Base-by-base conservation (phyloP, 2,888 invertebrate genomes). In the Mesorhabditis sp. region DNA sequence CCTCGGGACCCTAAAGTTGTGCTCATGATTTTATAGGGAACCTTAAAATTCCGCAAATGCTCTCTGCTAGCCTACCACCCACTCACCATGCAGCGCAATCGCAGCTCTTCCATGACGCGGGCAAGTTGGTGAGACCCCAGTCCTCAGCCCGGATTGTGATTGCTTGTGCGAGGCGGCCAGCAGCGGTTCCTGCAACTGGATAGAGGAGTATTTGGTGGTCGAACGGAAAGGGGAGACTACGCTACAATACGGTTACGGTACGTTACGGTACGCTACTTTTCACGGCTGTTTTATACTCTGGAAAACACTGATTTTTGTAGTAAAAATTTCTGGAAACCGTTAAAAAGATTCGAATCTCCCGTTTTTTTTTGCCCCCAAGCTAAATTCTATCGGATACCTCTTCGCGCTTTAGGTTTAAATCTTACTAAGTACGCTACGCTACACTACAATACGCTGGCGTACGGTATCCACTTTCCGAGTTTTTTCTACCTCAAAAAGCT, bases 81-180 rank as follows among this genome's bases (percentile, higher is more conserved):
- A 70, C 67, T 69, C 70, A 43, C 72, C 72, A 43, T 74, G 78
- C 43, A 73, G 71, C 43, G 77, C 76, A 67, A 76, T 67, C 13
- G 82, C 82, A 15, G 80, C 80, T 61, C 83, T 68, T 66, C 83
- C 83, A 69, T 84, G 85, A 58, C 85, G 71, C 5, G 85, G 85
- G 72, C 85, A 86, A 6, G 83, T 86, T 6, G 85, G 85, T 3
- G 80, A 80, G 10, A 85, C 80, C 4, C 82, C 83, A n/a, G 82
- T 69, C 15, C 81, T 76, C 42, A 77, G 76, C 70, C 76, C 74
- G 62, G 73, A 66, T 61, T 75, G 62, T 61, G 81, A 70, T 68
- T 75, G 71, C 70, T 80, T 74, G 43, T 78, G 75, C 70, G 77
- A 77, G 1, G 80, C 80, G 10, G 82, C 74, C 44, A 85, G 72